Percentiles rank a stretch among this genome's conserved stretches.
These are phyloP conservation scores for Latheticus oryzae DNA, from an alignment of 2,888 invertebrate species.

Conservation along the genomic window DNA sequence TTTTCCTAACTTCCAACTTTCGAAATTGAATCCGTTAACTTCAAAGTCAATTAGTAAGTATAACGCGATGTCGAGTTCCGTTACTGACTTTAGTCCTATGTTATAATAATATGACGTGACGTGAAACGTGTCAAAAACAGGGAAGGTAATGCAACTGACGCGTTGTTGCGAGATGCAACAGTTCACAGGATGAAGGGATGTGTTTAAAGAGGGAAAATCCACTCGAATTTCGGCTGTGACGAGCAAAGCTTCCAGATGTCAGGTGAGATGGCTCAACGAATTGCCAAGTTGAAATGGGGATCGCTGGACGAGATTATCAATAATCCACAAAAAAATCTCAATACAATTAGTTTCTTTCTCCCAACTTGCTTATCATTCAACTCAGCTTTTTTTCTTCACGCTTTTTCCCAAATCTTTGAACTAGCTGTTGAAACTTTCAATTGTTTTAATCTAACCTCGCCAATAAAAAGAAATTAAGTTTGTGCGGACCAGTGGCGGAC, in stretches of 20 bases:
- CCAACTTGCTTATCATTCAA: too few species aligned
- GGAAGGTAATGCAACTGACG: constrained; percentile 33
- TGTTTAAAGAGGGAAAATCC: constrained; percentile 51
- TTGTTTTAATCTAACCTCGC: too few species aligned
- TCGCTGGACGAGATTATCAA: too few species aligned
- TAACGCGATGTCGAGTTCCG: constrained; percentile 17
- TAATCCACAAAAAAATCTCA: too few species aligned
- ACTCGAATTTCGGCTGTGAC: constrained; percentile 55
- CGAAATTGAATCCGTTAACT: constrained; percentile 29
- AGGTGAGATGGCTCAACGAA: constrained; percentile 51
- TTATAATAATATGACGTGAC: constrained; percentile 19
- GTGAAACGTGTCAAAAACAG: constrained; percentile 38
- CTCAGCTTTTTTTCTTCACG: too few species aligned
- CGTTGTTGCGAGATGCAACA: constrained; percentile 40
- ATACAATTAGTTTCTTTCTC: too few species aligned
- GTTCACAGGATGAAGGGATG: constrained; percentile 42
- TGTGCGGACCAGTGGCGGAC: too few species aligned
- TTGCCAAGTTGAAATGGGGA: constrained; percentile 48
- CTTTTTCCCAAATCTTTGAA: too few species aligned
- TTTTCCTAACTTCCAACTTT: constrained; percentile 26
- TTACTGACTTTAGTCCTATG: constrained; percentile 18
- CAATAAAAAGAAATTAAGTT: too few species aligned
- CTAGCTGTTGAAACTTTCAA: too few species aligned
- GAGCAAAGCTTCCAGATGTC: constrained; percentile 54
- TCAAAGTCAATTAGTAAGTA: constrained; percentile 34